A percentile compares a stretch with the other conserved stretches of the same genome.
Evolutionary conservation across 2,113 vertebrate species (phyloP).

Genomic region (Microtus montanus): DNA sequence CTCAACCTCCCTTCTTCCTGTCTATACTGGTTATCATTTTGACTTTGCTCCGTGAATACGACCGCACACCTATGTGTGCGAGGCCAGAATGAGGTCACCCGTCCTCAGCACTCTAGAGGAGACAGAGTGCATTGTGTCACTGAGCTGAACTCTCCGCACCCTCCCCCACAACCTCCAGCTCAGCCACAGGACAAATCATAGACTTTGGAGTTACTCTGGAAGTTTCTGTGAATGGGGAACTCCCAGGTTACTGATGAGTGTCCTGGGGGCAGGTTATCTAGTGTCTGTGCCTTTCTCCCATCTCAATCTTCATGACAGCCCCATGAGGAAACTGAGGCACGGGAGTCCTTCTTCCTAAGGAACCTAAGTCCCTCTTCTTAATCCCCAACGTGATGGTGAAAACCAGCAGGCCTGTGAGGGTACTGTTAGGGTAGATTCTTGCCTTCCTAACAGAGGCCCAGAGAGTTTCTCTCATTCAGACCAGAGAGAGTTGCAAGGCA

Average conservation of each 20-base stretch:
- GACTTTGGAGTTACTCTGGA: neutral
- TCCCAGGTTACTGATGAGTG: neutral
- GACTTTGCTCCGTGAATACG: rapidly evolving
- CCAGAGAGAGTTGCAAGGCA: neutral
- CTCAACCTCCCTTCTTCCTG: neutral
- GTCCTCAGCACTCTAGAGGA: neutral
- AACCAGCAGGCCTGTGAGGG: no score
- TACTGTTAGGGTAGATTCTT: neutral
- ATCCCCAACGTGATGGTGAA: rapidly evolving
- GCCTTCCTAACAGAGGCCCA: neutral
- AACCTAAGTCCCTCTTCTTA: neutral
- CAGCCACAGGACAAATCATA: rapidly evolving
- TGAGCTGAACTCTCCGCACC: neutral
- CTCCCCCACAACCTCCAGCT: no score
- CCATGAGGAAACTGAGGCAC: neutral
- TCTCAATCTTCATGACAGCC: neutral
- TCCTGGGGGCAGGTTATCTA: neutral
- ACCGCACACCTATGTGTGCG: neutral
- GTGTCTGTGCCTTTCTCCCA: neutral
- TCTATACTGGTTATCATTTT: neutral
- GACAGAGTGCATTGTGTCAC: rapidly evolving
- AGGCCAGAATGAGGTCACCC: neutral
- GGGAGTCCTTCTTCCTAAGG: neutral
- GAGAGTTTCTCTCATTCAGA: no score
- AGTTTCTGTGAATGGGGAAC: rapidly evolving